Evolutionary conservation across 2,113 vertebrate genomes (phyloP), one percentile per base, ranked within the genome.

Genomic region (Fukomys damarensis): DNA sequence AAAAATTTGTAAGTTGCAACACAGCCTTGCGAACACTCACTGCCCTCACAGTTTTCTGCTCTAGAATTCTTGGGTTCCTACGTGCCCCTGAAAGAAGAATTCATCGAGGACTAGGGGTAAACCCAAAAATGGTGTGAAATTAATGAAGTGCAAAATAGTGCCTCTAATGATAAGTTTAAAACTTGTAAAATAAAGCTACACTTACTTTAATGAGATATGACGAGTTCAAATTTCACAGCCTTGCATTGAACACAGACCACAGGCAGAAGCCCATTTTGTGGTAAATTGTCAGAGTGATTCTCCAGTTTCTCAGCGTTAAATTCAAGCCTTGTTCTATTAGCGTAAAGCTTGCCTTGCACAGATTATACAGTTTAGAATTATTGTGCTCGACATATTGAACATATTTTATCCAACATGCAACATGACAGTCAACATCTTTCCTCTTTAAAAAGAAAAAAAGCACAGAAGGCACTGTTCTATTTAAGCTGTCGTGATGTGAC

Each of bases 391-490:
- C 97, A 98, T 96, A 95, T 93, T 97, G 97, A 97, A 97, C 83
- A 89, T 97, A 97, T 98, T 97, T 98, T 95, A 97, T 96, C 96
- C 96, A 97, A 96, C 95, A 95, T 92, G 85, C 83, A 82, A 96
- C 91, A 94, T 93, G 95, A 92, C 77, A 91, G 93, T 96, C 92
- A 98, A 96, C 88, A 80, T 59, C 88, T 92, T 97, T 89, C 82
- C 98, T 93, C 93, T 97, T 17, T 9, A 85, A 89, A 95, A 93
- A 96, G 96, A 90, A 95, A 79, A 97, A 97, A 95, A n/a, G n/a
- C 96, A 96, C 97, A 96, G 91, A 97, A 98, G 96, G 96, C 96
- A 7, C 93, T 94, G 94, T 96, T 98, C 93, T 80, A 52, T 96
- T 97, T 92, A 97, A 97, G 97, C 96, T 86, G 30, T 89, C 98